phyloP scores from a whole-genome alignment of 2,797 vertebrate genomes.

The Neoniphon sammara region DNA sequence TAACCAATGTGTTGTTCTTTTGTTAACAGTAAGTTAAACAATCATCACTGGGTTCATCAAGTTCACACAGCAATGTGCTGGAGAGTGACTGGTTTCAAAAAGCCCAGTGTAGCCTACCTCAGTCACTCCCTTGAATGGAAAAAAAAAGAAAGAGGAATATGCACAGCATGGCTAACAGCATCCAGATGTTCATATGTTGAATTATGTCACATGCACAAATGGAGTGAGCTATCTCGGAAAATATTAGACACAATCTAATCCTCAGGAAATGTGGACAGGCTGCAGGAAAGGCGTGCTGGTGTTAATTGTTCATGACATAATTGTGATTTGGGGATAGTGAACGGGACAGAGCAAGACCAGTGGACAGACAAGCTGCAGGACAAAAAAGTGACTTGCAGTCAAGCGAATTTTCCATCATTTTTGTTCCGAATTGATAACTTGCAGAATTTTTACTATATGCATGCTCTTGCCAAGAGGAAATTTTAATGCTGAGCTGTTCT shows the following conservation, averaged over 20 bases:
- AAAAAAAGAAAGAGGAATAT: slow-evolving; percentile 28
- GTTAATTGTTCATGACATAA: slow-evolving; percentile 49
- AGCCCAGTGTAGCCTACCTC: slow-evolving; percentile 28
- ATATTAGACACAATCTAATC: slow-evolving; percentile 70
- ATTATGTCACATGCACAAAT: slow-evolving; percentile 77
- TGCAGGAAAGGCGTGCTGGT: slow-evolving; percentile 55
- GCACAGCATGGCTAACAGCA: slow-evolving; percentile 58
- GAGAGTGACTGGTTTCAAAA: slow-evolving; percentile 15
- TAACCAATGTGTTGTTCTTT: background rate
- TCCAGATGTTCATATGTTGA: slow-evolving; percentile 79
- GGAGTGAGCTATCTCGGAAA: slow-evolving; percentile 75
- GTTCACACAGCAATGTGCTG: slow-evolving; percentile 37
- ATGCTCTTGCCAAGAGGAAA: background rate
- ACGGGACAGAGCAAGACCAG: background rate
- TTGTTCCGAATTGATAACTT: background rate
- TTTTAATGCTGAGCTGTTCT: background rate
- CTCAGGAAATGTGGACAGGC: slow-evolving; percentile 73
- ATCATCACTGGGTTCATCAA: slow-evolving; percentile 19
- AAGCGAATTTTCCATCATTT: slow-evolving; percentile 9
- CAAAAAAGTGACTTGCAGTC: slow-evolving; percentile 1
- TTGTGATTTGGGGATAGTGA: slow-evolving; percentile 30
- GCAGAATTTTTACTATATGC: background rate
- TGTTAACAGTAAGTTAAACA: background rate
- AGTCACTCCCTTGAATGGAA: slow-evolving; percentile 31
- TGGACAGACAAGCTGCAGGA: background rate